Base-by-base conservation (phyloP, 2,888 invertebrate species). In the Nematopogon swammerdamellus region DNA sequence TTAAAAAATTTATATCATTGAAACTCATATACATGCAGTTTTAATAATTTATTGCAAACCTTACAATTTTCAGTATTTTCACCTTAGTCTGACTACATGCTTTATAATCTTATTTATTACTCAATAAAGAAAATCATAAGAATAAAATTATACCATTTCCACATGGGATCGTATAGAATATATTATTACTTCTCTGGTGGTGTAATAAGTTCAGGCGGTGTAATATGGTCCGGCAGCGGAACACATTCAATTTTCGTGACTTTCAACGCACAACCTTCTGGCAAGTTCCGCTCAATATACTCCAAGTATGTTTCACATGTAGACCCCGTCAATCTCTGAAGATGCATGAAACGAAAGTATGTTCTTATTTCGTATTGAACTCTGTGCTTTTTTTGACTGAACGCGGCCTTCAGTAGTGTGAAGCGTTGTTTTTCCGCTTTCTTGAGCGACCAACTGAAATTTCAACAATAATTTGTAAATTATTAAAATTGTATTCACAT, bases 321-420 rank as follows among this genome's bases (percentile, higher is more conserved):
- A 3, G 97, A 97, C 1, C 95, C 96, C 0, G 99, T 99, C 11
- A 99, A 64, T 60, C 89, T 83, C 59, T 89, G 86, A 20, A 96
- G 85, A 60, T 91, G 87, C 62, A 97, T 80, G 61, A 90, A 89
- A 53, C 89, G 85, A 68, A 89, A 97, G 71, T 97, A 91, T 2
- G 98, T 98, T 58, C 98, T 83, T 17, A 90, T 85, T 80, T 99
- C 99, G 70, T 99, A 99, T 63, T 98, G 97, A 0, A 95, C 94
- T 63, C 88, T 84, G 70, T 97, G 95, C 62, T 97, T 97, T 67
- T 95, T 95, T 65, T 91, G 88, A 57, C 95, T 89, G 66, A 93
- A 93, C 30, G 92, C 92, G 45, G 93, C 92, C 65, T 92, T 92
- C 4, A 97, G 79, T 10, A 97, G 74, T 1, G 93, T 92, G 62